phyloP scores from a whole-genome alignment of 2,113 vertebrate genomes.

The Petrocephalus microphthalmus region DNA sequence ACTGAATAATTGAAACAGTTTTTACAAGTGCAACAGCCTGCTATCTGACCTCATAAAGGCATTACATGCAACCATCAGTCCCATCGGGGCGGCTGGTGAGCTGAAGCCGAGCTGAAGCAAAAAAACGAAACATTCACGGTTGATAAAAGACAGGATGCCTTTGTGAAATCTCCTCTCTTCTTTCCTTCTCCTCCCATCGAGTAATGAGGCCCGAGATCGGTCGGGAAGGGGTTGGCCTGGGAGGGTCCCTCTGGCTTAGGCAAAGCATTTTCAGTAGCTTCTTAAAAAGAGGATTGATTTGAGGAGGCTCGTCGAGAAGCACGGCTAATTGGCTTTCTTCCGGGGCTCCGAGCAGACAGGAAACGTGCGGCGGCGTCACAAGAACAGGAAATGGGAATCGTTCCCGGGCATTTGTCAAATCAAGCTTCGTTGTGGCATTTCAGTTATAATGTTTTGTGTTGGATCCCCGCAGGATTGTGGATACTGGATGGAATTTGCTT shows the following conservation, averaged over 20 bases:
- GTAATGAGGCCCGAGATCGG: neutral
- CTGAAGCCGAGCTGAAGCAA: neutral
- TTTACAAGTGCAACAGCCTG: constrained; percentile 53
- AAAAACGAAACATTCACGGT: constrained; percentile 17
- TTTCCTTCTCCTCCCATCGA: neutral
- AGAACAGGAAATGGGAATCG: neutral
- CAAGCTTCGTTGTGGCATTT: neutral
- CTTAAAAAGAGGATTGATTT: neutral
- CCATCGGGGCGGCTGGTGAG: constrained; percentile 25
- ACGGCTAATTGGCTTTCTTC: neutral
- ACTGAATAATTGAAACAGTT: constrained; percentile 61
- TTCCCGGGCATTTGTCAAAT: neutral
- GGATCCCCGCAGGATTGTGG: neutral
- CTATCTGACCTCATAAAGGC: constrained; percentile 54
- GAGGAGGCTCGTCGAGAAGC: neutral
- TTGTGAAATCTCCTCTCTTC: neutral
- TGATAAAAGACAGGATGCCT: constrained; percentile 3
- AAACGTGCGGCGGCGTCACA: neutral
- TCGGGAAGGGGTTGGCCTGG: neutral
- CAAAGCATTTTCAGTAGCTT: neutral
- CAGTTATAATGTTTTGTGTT: neutral
- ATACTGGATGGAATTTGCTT: neutral
- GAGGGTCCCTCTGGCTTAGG: neutral
- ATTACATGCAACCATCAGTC: constrained; percentile 37
- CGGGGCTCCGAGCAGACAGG: neutral